Percentiles rank a stretch among this genome's conserved stretches.
Evolutionary conservation across 2,113 vertebrate genomes (phyloP).

Genomic region (Verasper variegatus): DNA sequence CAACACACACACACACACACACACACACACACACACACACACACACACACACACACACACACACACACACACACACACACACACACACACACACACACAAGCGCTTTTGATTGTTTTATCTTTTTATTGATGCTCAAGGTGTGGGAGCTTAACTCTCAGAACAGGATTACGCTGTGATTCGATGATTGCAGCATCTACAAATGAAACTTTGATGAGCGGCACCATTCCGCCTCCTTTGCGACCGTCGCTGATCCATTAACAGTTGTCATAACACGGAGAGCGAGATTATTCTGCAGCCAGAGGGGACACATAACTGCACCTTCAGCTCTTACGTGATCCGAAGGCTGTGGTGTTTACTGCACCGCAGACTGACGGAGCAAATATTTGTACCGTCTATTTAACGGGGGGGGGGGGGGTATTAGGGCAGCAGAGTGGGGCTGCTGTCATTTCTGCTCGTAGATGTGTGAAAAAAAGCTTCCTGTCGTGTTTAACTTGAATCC

Average conservation of each 20-base stretch:
- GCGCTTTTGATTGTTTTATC: conserved; percentile 17
- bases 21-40: conserved; percentile 15
- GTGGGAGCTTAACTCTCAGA: conserved; percentile 21
- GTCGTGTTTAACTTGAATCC: conserved; percentile 28
- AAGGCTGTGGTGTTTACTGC: conserved; percentile 14
- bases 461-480: conserved; percentile 8
- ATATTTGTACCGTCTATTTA: conserved; percentile 51
- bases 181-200: conserved; percentile 31
- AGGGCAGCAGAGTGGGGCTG: conserved; percentile 23
- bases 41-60: conserved; percentile 14
- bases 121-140: conserved; percentile 44
- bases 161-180: conserved; percentile 26
- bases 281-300: conserved; percentile 26
- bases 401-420: conserved; percentile 26
- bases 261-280: conserved; percentile 43
- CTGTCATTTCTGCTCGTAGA: conserved; percentile 37
- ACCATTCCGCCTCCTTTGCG: conserved; percentile 11
- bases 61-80: conserved; percentile 14
- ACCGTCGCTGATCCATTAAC: conserved; percentile 42
- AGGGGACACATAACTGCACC: conserved; percentile 35
- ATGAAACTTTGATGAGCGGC: conserved; percentile 54
- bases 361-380: conserved; percentile 44
- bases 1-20: conserved; percentile 11
- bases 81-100: conserved; percentile 7
- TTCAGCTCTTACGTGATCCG: conserved; percentile 8